Evolutionary conservation across 2,888 invertebrate species (phyloP).

Genomic region (Andrena trimmerana): DNA sequence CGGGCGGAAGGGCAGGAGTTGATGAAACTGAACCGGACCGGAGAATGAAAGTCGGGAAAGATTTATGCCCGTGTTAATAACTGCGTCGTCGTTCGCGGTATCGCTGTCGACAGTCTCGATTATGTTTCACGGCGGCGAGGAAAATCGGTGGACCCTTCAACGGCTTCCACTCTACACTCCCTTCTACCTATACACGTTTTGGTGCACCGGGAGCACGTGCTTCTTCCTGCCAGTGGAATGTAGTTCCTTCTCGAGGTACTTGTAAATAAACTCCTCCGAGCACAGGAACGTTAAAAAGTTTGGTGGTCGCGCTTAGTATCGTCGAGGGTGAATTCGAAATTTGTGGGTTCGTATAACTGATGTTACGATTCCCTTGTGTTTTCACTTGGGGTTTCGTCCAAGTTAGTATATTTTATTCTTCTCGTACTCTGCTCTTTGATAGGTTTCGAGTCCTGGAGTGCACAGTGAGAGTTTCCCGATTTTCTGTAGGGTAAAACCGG

Average conservation of each 20-base stretch:
- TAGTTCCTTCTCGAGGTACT: background rate
- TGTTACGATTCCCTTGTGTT: background rate
- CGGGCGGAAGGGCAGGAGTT: conserved; percentile 6
- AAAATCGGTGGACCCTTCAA: conserved; percentile 46
- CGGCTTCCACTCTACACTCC: background rate
- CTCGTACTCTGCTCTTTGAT: too few species aligned
- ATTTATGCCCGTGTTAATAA: conserved; percentile 52
- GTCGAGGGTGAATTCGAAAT: too few species aligned
- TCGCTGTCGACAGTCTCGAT: conserved; percentile 38
- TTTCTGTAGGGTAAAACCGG: background rate
- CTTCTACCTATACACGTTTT: background rate
- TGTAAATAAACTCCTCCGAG: background rate
- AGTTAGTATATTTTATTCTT: background rate
- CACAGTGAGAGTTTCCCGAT: background rate
- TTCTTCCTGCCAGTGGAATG: background rate
- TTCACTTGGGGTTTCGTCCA: background rate
- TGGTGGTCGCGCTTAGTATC: background rate
- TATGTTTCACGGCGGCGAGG: conserved; percentile 28
- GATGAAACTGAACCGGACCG: conserved; percentile 42
- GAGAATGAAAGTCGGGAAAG: conserved; percentile 50
- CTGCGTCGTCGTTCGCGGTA: conserved; percentile 40
- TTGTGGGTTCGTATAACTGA: too few species aligned
- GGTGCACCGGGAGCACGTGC: background rate
- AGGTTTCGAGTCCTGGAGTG: too few species aligned
- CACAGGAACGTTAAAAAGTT: background rate